Conservation (phyloP, 1,140 invertebrate genomes). For the Meteorus sp. region DNA sequence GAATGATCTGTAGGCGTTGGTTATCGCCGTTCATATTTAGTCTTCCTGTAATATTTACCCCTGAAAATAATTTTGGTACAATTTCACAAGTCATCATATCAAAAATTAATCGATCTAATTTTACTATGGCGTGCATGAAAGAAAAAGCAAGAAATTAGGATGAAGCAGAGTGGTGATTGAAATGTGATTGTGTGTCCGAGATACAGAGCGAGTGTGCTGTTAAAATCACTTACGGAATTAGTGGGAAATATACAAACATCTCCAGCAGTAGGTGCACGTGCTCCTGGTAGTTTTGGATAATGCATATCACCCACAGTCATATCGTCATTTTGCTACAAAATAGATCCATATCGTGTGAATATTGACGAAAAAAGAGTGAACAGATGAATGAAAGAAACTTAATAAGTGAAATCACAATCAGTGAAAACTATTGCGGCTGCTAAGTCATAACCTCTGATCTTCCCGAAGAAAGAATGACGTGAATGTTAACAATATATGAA, state of each 20-base stretch:
- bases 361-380: background rate
- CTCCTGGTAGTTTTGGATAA: slow-evolving; percentile 65
- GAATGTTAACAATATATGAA: background rate
- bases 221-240: slow-evolving; percentile 63
- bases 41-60: background rate
- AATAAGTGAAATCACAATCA: background rate
- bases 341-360: slow-evolving; percentile 17
- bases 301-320: slow-evolving; percentile 74
- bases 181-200: background rate
- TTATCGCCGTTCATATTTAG: background rate
- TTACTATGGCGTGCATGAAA: no score
- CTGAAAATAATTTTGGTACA: slow-evolving; percentile 1
- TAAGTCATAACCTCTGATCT: no score
- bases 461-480: background rate
- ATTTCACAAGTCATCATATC: background rate
- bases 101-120: background rate
- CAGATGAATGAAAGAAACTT: background rate
- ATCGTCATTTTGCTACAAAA: slow-evolving; percentile 68
- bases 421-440: no score
- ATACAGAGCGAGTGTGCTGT: slow-evolving; percentile 5
- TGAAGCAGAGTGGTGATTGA: no score
- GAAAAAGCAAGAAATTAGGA: no score
- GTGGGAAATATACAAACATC: slow-evolving; percentile 64
- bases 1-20: background rate
- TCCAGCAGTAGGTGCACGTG: slow-evolving; percentile 57